phyloP scores from a whole-genome alignment of 2,797 vertebrate species.

The Scolopax bukidnonensis region DNA sequence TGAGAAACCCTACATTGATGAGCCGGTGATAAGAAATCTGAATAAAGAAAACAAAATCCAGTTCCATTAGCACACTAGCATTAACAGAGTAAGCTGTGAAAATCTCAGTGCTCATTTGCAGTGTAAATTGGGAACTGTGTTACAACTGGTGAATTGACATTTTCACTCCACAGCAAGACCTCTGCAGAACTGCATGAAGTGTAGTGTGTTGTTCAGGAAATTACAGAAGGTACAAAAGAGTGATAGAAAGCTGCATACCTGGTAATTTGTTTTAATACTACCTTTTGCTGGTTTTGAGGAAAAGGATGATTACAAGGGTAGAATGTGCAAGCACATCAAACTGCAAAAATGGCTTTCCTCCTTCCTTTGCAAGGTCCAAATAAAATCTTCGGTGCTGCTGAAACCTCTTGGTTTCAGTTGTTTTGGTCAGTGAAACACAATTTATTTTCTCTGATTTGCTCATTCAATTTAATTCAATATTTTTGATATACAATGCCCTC shows the following conservation, averaged over 20 bases:
- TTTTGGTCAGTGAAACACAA: background rate
- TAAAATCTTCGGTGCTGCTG: background rate
- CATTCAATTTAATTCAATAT: background rate
- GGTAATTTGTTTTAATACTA: background rate
- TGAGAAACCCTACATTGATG: background rate
- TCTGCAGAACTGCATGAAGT: background rate
- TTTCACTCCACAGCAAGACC: background rate
- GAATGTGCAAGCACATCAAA: background rate
- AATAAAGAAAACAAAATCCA: background rate
- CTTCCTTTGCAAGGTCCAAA: background rate
- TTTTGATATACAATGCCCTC: background rate
- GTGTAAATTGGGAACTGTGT: background rate
- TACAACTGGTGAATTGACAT: background rate
- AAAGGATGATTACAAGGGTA: background rate
- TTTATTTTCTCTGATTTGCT: background rate
- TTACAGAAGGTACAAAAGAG: background rate
- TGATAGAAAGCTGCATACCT: background rate
- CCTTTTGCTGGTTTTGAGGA: background rate
- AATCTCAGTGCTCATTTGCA: slow-evolving; percentile 24
- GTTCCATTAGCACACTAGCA: background rate
- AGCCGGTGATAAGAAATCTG: background rate
- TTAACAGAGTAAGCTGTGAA: slow-evolving; percentile 33
- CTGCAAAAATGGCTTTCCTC: background rate
- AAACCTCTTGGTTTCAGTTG: background rate
- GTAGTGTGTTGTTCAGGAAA: background rate